Evolutionary conservation across 2,113 vertebrate species (phyloP).

Genomic region (Macrotis lagotis): DNA sequence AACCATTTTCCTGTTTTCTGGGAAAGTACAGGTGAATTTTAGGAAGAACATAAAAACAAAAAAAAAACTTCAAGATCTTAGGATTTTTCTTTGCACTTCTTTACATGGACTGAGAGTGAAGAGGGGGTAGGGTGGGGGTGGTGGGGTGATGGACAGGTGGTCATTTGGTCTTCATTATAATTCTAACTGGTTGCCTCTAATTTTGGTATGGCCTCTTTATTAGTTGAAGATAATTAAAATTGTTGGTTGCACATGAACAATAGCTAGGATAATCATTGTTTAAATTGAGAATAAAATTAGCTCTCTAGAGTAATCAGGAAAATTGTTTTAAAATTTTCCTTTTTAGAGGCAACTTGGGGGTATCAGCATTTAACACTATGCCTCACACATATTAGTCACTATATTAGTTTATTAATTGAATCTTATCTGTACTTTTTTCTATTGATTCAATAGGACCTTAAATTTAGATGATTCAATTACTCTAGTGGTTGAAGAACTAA

Average conservation of each 20-base stretch:
- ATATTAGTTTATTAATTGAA: not conserved
- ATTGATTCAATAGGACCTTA: not conserved
- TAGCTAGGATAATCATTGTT: slow-evolving; percentile 31
- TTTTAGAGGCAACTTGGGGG: not conserved
- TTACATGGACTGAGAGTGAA: slow-evolving; percentile 33
- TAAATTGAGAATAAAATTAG: slow-evolving; percentile 13
- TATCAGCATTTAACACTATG: not conserved
- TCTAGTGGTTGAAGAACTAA: not conserved
- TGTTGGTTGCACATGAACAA: slow-evolving; percentile 32
- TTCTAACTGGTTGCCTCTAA: slow-evolving; percentile 19
- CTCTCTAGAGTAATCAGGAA: slow-evolving; percentile 27
- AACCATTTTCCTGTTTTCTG: slow-evolving; percentile 7
- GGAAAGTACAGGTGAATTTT: slow-evolving; percentile 46
- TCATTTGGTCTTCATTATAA: not conserved
- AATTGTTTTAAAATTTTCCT: slow-evolving; percentile 33
- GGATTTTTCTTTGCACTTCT: slow-evolving; percentile 32
- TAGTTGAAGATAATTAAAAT: slow-evolving; percentile 22
- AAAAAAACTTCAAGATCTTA: slow-evolving; percentile 45
- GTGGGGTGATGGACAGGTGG: no score
- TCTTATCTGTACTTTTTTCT: not conserved
- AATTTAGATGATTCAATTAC: not conserved
- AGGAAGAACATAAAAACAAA: not conserved
- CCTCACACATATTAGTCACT: not conserved
- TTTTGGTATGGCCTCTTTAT: slow-evolving; percentile 37
- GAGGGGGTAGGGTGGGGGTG: no score